These are phyloP conservation scores for Macrophya annulata DNA, from an alignment of 2,888 invertebrate genomes.

Conservation along the genomic window DNA sequence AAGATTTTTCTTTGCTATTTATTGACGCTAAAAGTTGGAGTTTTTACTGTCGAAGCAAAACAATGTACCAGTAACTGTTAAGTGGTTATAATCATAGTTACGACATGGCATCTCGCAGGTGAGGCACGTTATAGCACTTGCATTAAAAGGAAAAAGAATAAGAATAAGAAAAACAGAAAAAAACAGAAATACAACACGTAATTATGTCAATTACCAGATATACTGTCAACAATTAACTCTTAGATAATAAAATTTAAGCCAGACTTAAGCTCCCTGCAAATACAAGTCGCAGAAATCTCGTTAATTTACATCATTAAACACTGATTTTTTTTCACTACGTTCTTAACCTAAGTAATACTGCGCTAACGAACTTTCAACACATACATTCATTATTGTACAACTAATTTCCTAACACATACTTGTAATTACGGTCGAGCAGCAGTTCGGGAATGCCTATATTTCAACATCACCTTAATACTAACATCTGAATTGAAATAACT, in stretches of 20 bases:
- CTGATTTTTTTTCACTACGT: neutral
- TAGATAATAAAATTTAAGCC: neutral
- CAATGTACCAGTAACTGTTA: constrained; percentile 72
- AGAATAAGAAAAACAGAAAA: constrained; percentile 62
- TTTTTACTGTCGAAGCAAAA: constrained; percentile 61
- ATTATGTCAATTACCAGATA: constrained; percentile 19
- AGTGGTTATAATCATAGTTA: constrained; percentile 67
- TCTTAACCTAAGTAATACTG: constrained; percentile 13
- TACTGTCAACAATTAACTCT: constrained; percentile 10
- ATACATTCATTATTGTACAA: constrained; percentile 21
- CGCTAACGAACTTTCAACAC: neutral
- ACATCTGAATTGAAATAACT: constrained; percentile 20
- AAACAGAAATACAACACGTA: constrained; percentile 57
- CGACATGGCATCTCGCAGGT: constrained; percentile 79
- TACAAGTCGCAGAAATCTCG: neutral
- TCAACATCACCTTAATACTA: neutral
- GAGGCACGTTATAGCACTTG: constrained; percentile 70
- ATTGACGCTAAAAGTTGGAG: constrained; percentile 37
- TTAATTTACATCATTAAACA: constrained; percentile 17
- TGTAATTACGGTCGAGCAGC: constrained; percentile 9
- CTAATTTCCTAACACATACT: constrained; percentile 24
- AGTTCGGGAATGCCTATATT: constrained; percentile 1
- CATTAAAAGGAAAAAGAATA: constrained; percentile 62
- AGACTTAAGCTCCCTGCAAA: neutral
- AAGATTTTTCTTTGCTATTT: constrained; percentile 21